Conservation (phyloP, 2,113 vertebrate species). For the Stictonetta naevosa region DNA sequence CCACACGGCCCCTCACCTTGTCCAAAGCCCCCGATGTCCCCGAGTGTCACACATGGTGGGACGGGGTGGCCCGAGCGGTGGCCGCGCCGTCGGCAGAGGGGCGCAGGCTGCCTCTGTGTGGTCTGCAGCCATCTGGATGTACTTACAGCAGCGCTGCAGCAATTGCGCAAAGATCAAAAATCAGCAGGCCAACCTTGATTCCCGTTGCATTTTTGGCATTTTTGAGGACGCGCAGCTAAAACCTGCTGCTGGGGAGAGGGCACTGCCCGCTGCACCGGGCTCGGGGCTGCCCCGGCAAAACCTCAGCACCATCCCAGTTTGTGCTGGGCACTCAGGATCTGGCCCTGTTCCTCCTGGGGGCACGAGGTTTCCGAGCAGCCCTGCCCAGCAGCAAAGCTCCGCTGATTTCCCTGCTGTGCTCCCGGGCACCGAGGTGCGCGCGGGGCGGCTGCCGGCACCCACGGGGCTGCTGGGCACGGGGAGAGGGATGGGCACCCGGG, state of each 20-base stretch:
- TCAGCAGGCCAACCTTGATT: constrained; percentile 80
- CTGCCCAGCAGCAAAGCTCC: background rate
- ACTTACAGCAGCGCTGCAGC: constrained; percentile 82
- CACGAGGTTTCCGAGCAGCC: background rate
- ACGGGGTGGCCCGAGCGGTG: background rate
- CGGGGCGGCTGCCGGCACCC: background rate
- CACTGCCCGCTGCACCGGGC: background rate
- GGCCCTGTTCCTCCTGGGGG: background rate
- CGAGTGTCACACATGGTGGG: fast-evolving
- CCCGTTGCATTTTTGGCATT: constrained; percentile 82
- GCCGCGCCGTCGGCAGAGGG: background rate
- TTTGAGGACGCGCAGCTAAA: constrained; percentile 75
- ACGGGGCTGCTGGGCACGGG: background rate
- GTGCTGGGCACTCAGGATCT: background rate
- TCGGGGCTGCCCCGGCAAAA: background rate
- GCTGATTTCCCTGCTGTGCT: background rate
- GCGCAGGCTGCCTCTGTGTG: constrained; percentile 69
- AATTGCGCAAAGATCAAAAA: constrained; percentile 81
- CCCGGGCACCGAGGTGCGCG: fast-evolving
- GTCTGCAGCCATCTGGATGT: constrained; percentile 84
- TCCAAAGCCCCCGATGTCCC: background rate
- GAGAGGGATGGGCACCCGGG: constrained; percentile 64
- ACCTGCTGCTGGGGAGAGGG: constrained; percentile 1
- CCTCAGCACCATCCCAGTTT: background rate
- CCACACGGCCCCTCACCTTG: fast-evolving